phyloP scores from a whole-genome alignment of 2,888 invertebrate genomes.

The Erebia palarica region DNA sequence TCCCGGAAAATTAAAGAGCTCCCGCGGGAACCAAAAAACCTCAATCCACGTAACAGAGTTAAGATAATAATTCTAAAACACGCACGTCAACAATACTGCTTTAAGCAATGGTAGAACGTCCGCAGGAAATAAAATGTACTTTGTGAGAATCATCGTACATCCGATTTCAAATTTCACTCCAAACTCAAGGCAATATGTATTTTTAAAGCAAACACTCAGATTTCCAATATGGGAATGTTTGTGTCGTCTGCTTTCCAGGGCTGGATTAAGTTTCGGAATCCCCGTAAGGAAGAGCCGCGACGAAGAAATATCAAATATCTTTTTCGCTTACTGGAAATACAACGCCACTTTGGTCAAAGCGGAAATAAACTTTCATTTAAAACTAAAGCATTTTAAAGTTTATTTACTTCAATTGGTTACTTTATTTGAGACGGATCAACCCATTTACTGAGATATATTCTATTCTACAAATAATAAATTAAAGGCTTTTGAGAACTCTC shows the following conservation, averaged over 20 bases:
- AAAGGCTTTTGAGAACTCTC: no score
- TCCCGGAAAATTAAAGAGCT: no score
- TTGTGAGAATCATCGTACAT: conserved; percentile 35
- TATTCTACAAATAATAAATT: no score
- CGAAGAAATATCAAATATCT: conserved; percentile 39
- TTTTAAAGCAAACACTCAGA: conserved; percentile 56
- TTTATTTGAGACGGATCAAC: no score
- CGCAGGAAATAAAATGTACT: conserved; percentile 9
- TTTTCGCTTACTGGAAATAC: conserved; percentile 29
- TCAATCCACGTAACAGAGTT: no score
- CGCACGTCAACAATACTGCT: no score
- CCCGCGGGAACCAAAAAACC: no score
- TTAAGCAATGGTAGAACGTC: no score
- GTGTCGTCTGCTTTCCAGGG: conserved; percentile 37
- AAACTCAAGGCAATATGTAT: conserved; percentile 52
- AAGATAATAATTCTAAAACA: no score
- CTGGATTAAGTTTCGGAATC: conserved; percentile 43
- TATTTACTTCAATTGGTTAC: no score
- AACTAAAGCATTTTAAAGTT: background rate
- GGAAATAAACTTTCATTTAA: conserved; percentile 20
- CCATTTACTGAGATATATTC: no score
- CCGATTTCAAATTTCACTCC: conserved; percentile 59
- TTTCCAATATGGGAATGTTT: conserved; percentile 58
- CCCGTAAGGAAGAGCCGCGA: conserved; percentile 21
- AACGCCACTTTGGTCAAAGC: conserved; percentile 19